These are phyloP conservation scores for Saxidomus purpurata DNA, from an alignment of 1,140 invertebrate genomes.

Conservation along the genomic window DNA sequence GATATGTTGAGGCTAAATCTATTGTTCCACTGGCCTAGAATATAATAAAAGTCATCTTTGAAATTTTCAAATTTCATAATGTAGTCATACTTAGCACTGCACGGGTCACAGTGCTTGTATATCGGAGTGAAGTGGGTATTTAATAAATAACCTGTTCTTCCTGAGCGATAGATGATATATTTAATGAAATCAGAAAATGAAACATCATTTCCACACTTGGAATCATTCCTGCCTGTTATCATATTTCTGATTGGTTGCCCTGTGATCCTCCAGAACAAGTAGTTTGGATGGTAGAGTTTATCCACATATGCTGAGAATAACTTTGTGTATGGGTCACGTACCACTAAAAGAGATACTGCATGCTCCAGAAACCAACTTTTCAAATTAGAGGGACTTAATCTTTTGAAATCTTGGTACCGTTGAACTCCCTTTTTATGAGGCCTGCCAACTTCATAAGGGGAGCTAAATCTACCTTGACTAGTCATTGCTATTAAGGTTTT, in stretches of 20 bases:
- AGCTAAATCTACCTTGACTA: slow-evolving; percentile 11
- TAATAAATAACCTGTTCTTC: background rate
- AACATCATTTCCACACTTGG: slow-evolving; percentile 16
- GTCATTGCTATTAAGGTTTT: slow-evolving; percentile 18
- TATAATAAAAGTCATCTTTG: slow-evolving; percentile 21
- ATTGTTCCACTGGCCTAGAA: slow-evolving; percentile 2
- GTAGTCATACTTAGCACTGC: slow-evolving; percentile 35
- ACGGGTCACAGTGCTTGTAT: slow-evolving; percentile 35
- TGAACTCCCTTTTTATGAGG: background rate
- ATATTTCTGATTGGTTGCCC: background rate
- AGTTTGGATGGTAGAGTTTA: slow-evolving; percentile 54
- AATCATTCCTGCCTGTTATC: background rate
- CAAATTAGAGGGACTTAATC: background rate
- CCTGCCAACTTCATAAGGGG: background rate
- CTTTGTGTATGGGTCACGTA: slow-evolving; percentile 40
- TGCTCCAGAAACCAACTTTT: slow-evolving; percentile 3
- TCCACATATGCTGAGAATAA: slow-evolving; percentile 27
- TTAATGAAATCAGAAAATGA: slow-evolving; percentile 27
- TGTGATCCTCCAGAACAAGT: slow-evolving; percentile 18
- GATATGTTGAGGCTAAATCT: slow-evolving; percentile 10
- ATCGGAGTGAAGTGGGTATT: slow-evolving; percentile 38
- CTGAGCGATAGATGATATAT: slow-evolving; percentile 88
- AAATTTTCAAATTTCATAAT: slow-evolving; percentile 56
- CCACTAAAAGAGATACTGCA: slow-evolving; percentile 33
- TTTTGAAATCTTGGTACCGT: background rate